phyloP scores from a whole-genome alignment of 2,888 invertebrate species.

The Argyresthia goedartella region DNA sequence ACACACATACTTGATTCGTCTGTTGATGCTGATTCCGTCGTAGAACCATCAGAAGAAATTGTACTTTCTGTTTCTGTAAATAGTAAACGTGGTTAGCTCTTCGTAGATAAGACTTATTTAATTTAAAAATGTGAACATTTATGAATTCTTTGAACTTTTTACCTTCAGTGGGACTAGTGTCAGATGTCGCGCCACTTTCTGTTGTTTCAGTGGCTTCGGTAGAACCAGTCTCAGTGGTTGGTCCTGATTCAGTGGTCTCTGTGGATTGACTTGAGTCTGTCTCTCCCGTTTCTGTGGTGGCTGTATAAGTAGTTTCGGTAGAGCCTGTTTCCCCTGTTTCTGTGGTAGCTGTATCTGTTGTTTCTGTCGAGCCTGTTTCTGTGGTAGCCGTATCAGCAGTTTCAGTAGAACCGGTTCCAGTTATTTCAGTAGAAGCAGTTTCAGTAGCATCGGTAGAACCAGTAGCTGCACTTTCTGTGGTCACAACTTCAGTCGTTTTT shows the following conservation, averaged over 20 bases:
- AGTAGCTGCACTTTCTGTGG: constrained; percentile 10
- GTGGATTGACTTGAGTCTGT: background rate
- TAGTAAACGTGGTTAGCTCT: background rate
- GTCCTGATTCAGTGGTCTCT: background rate
- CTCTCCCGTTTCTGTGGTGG: background rate
- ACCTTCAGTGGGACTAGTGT: constrained; percentile 21
- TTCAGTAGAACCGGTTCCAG: constrained; percentile 1
- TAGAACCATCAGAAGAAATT: constrained; percentile 16
- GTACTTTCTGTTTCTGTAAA: constrained; percentile 12
- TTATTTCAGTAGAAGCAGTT: constrained; percentile 6
- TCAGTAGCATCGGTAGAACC: constrained; percentile 4
- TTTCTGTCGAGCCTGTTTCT: constrained; percentile 9
- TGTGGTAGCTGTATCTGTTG: constrained; percentile 8
- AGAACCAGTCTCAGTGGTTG: background rate
- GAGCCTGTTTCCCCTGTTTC: constrained; percentile 8
- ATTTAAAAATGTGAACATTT: too few relatives aligned
- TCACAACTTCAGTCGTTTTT: constrained; percentile 10
- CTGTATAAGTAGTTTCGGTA: background rate
- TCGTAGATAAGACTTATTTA: too few relatives aligned
- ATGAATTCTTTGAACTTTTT: background rate
- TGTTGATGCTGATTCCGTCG: constrained; percentile 2
- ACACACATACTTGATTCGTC: background rate
- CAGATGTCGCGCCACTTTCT: constrained; percentile 19
- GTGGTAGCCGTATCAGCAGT: constrained; percentile 3
- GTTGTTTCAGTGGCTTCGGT: constrained; percentile 6